Percentiles rank a stretch among this genome's conserved stretches.
Conservation (phyloP, 2,113 vertebrate genomes). For the Zosterops japonicus region DNA sequence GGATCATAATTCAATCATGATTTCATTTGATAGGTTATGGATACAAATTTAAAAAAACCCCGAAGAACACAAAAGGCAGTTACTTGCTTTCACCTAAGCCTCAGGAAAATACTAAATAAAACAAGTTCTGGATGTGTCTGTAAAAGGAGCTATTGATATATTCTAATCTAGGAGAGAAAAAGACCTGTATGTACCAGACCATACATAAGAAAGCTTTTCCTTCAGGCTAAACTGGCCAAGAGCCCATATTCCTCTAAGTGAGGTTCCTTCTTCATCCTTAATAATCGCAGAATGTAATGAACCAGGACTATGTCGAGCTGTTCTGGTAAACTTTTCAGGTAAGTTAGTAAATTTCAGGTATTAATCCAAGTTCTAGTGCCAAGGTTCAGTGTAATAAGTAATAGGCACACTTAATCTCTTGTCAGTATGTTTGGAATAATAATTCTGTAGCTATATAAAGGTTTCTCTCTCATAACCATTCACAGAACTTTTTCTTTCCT, state of each 20-base stretch:
- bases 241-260: rapidly evolving
- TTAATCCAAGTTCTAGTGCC: background rate
- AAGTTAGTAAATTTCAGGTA: background rate
- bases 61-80: background rate
- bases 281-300: background rate
- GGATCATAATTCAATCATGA: background rate
- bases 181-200: background rate
- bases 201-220: background rate
- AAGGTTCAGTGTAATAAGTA: background rate
- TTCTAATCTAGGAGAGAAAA: background rate
- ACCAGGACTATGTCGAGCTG: background rate
- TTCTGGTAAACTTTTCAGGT: background rate
- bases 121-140: background rate
- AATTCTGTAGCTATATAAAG: background rate
- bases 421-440: background rate
- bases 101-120: background rate
- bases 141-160: background rate
- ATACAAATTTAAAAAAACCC: background rate
- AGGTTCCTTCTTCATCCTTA: background rate
- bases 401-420: background rate
- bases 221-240: background rate
- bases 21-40: background rate
- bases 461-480: background rate
- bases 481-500: background rate
- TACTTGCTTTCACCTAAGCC: background rate